These are phyloP conservation scores for Vanessa cardui DNA, from an alignment of 2,888 invertebrate species.

Conservation along the genomic window DNA sequence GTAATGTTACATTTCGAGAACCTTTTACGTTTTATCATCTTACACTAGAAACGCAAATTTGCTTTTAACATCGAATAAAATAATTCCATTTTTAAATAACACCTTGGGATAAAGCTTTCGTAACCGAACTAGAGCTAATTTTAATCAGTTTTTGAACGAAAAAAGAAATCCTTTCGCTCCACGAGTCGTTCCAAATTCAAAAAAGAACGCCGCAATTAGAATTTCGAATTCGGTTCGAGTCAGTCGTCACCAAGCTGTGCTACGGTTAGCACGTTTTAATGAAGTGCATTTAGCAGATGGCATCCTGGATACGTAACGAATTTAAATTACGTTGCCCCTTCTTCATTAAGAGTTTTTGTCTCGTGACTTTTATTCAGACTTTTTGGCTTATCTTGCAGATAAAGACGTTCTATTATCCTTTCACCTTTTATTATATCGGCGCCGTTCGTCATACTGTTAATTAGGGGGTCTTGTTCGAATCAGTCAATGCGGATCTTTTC, in stretches of 20 bases:
- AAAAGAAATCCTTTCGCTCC: slow-evolving; percentile 39
- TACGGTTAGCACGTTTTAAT: slow-evolving; percentile 67
- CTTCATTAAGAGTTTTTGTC: slow-evolving; percentile 60
- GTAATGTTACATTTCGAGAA: neutral
- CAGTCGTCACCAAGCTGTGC: slow-evolving; percentile 52
- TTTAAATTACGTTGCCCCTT: slow-evolving; percentile 62
- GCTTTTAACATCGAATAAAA: neutral
- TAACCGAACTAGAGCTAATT: slow-evolving; percentile 36
- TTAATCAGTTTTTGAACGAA: slow-evolving; percentile 47
- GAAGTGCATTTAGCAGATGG: slow-evolving; percentile 72
- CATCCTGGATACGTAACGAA: slow-evolving; percentile 55
- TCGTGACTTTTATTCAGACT: slow-evolving; percentile 35
- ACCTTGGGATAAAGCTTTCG: neutral
- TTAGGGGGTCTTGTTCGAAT: slow-evolving; percentile 43
- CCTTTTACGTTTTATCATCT: no score
- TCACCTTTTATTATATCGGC: slow-evolving; percentile 54
- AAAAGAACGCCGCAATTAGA: slow-evolving; percentile 64
- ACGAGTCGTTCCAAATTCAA: slow-evolving; percentile 57
- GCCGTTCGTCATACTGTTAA: slow-evolving; percentile 44
- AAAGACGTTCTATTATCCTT: slow-evolving; percentile 66
- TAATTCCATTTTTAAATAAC: neutral
- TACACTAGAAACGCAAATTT: no score
- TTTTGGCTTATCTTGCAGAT: slow-evolving; percentile 57
- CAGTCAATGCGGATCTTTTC: slow-evolving; percentile 34
- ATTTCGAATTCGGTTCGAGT: slow-evolving; percentile 63